Percentiles rank a stretch among this genome's conserved stretches.
These are phyloP conservation scores for Romanogobio albipinnatus DNA, from an alignment of 2,113 vertebrate genomes.

Conservation along the genomic window DNA sequence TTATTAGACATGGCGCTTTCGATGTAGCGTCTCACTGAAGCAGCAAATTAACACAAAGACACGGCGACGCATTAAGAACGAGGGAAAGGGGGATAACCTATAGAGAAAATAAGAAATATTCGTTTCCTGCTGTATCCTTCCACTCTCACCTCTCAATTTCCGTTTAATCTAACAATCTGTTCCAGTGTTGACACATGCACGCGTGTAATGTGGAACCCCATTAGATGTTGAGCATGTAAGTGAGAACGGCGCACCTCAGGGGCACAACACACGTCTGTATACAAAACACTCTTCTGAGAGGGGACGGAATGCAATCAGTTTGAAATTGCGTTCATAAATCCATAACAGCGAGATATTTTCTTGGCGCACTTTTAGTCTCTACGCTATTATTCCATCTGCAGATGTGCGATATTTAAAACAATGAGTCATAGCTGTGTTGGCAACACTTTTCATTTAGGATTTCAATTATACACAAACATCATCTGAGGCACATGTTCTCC, in stretches of 20 bases:
- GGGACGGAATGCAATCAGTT: constrained; percentile 26
- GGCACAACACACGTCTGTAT: neutral
- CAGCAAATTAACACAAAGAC: constrained; percentile 82
- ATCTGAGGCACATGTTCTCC: neutral
- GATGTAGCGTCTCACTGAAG: constrained; percentile 83
- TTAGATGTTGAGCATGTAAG: constrained; percentile 11
- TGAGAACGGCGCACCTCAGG: neutral
- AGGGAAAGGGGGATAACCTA: constrained; percentile 16
- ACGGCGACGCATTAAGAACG: constrained; percentile 67
- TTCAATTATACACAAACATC: neutral
- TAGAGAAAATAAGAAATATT: neutral
- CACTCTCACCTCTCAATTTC: constrained; percentile 29
- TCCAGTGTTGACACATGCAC: constrained; percentile 24
- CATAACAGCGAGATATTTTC: neutral
- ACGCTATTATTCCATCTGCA: neutral
- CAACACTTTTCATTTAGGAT: neutral
- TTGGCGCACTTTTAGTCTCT: neutral
- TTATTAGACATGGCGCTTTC: constrained; percentile 77
- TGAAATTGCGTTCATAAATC: constrained; percentile 34
- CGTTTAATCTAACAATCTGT: constrained; percentile 33
- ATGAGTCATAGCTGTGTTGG: constrained; percentile 4
- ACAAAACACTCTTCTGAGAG: constrained; percentile 36
- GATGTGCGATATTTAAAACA: neutral
- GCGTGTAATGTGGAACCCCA: neutral
- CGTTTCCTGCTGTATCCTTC: neutral